Conservation (phyloP, 2,888 invertebrate genomes). For the Protonemura montana region DNA sequence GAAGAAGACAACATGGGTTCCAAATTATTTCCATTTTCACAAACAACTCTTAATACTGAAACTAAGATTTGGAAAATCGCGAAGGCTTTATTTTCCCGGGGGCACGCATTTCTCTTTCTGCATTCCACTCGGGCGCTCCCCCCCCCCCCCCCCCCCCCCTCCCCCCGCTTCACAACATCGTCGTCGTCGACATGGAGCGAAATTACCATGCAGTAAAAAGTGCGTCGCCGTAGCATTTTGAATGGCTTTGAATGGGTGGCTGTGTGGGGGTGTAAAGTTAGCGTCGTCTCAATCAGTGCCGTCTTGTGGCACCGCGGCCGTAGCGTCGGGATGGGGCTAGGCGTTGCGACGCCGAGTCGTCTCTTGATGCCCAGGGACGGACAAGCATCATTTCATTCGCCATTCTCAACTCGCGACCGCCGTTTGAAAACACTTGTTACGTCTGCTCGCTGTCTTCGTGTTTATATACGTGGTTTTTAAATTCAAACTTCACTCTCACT, state of each 20-base stretch:
- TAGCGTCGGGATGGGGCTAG: not conserved
- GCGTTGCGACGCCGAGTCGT: constrained; percentile 23
- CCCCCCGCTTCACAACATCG: not conserved
- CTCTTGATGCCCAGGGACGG: not conserved
- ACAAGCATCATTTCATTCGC: not conserved
- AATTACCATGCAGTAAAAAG: constrained; percentile 5
- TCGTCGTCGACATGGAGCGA: not conserved
- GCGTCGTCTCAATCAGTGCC: constrained; percentile 32
- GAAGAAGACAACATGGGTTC: not conserved
- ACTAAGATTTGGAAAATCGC: not conserved
- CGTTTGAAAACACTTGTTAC: not conserved
- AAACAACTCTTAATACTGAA: not conserved
- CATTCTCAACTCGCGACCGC: not conserved
- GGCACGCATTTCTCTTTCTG: too few relatives aligned
- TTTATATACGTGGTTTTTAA: not conserved
- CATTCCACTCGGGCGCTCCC: too few relatives aligned
- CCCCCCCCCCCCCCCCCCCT: not conserved
- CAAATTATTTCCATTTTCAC: not conserved
- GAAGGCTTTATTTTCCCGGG: not conserved
- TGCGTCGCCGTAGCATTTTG: not conserved
- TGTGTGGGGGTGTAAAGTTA: not conserved
- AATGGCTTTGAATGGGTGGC: not conserved
- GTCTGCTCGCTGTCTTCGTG: not conserved
- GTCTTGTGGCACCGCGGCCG: not conserved
- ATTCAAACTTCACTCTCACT: not conserved